These are phyloP conservation scores for Galleria mellonella DNA, from an alignment of 1,140 invertebrate species.

Conservation along the genomic window DNA sequence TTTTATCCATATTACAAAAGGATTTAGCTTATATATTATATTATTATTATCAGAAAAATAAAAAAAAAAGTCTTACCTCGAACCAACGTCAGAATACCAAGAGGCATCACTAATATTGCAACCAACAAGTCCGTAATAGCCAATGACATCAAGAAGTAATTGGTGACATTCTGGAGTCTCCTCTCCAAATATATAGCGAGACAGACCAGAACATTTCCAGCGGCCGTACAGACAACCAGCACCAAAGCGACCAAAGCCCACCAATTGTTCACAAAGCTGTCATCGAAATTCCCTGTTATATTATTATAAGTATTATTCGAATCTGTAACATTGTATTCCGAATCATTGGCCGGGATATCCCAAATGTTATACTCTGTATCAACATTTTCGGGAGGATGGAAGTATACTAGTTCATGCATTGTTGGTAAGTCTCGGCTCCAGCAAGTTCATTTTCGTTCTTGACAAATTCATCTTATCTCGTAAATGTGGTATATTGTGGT, in stretches of 20 bases:
- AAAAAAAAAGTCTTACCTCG: slow-evolving; percentile 76
- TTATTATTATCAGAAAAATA: too few species aligned
- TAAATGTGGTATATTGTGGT: slow-evolving; percentile 48
- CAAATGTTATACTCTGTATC: neutral
- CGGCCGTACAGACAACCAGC: slow-evolving; percentile 90
- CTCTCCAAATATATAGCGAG: slow-evolving; percentile 92
- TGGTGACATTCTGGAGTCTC: slow-evolving; percentile 94
- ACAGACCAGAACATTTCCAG: slow-evolving; percentile 96
- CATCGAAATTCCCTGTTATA: slow-evolving; percentile 9
- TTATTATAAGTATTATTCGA: slow-evolving; percentile 3
- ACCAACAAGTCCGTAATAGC: slow-evolving; percentile 97
- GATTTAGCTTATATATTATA: too few species aligned
- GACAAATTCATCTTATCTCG: slow-evolving; percentile 59
- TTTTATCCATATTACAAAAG: too few species aligned
- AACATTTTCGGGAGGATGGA: slow-evolving; percentile 9
- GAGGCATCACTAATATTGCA: slow-evolving; percentile 92
- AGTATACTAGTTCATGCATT: slow-evolving; percentile 48
- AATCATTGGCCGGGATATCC: neutral
- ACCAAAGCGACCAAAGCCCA: slow-evolving; percentile 85
- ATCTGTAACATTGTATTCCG: neutral
- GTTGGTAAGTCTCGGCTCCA: slow-evolving; percentile 24
- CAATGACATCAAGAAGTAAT: slow-evolving; percentile 96
- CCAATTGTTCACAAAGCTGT: slow-evolving; percentile 43
- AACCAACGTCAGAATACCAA: slow-evolving; percentile 87
- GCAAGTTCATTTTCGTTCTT: slow-evolving; percentile 39